phyloP scores from a whole-genome alignment of 37 sponge, comb jelly and placozoan genomes.

The Lycopodina hypogea region DNA sequence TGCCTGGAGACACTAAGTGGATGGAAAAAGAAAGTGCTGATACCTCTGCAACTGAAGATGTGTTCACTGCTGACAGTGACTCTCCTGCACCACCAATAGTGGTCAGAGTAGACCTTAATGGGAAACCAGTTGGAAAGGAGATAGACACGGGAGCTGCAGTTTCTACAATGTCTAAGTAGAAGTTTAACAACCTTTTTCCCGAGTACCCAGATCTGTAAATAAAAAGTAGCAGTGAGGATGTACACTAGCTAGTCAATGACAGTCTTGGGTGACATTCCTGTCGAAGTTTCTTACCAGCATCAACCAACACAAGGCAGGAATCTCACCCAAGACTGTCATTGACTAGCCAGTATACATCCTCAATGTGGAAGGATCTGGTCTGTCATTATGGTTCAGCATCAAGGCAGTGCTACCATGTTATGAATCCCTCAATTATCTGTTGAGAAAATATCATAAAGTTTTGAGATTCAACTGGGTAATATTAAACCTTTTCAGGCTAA shows the following conservation, averaged over 20 bases:
- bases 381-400: conserved; percentile 17
- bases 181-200: not conserved
- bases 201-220: not conserved
- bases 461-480: not conserved
- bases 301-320: not conserved
- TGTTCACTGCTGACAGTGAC: too few relatives aligned
- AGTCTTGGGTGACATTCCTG: not conserved
- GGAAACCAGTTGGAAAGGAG: conserved; percentile 5
- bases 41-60: too few relatives aligned
- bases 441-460: not conserved
- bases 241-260: not conserved
- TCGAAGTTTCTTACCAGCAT: not conserved
- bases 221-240: not conserved
- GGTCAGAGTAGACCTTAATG: conserved; percentile 2
- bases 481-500: not conserved
- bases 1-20: too few relatives aligned
- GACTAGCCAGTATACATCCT: too few relatives aligned
- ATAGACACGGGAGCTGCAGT: conserved; percentile 9
- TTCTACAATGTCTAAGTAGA: not conserved
- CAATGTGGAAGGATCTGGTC: conserved; percentile 27
- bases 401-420: too few relatives aligned
- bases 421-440: too few relatives aligned
- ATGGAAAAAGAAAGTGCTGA: too few relatives aligned
- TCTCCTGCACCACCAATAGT: not conserved
- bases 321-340: not conserved